Evolutionary conservation across 2,113 vertebrate species (phyloP).

Genomic region (Solenodon paradoxus): DNA sequence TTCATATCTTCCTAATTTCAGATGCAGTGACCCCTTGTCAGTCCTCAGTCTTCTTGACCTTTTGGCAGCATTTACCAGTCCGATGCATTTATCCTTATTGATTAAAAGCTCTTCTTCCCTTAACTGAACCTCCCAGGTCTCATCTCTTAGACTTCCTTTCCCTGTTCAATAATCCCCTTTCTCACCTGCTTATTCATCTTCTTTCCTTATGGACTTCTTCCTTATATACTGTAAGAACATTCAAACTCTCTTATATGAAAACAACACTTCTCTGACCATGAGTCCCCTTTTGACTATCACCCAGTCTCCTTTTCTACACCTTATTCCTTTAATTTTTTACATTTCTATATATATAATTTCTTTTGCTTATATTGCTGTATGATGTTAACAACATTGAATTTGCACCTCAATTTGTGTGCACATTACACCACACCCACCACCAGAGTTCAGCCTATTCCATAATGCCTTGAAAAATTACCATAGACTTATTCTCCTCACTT

Average conservation of each 20-base stretch:
- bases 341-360: too few relatives aligned
- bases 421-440: too few relatives aligned
- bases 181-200: background rate
- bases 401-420: too few relatives aligned
- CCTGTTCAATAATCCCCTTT: background rate
- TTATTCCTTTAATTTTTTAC: too few relatives aligned
- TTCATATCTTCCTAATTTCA: background rate
- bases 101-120: background rate
- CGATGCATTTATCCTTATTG: background rate
- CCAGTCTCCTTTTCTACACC: background rate
- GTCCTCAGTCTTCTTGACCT: background rate
- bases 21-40: background rate
- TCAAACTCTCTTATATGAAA: background rate
- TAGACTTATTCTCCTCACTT: background rate
- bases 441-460: background rate
- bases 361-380: too few relatives aligned
- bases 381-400: too few relatives aligned
- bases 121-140: background rate
- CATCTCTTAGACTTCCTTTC: background rate
- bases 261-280: background rate
- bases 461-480: background rate
- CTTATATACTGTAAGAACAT: background rate
- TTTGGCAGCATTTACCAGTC: background rate
- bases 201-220: background rate
- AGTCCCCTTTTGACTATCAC: background rate